These are phyloP conservation scores for Alauda arvensis DNA, from an alignment of 2,797 vertebrate species.

Conservation along the genomic window DNA sequence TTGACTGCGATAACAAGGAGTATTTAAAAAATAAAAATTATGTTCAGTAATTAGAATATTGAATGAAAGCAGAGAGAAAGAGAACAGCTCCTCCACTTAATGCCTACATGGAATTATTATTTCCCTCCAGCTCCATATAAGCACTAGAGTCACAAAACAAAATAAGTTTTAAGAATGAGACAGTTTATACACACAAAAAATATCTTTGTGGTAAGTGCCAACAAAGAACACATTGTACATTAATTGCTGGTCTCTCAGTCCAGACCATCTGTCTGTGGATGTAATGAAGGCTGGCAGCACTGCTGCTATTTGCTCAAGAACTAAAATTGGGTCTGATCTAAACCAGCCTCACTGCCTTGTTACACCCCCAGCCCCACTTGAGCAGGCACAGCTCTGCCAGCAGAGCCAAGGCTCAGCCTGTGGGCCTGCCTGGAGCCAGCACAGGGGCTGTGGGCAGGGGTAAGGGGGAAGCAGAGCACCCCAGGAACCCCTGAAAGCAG, in stretches of 20 bases:
- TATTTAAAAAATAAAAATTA: background rate
- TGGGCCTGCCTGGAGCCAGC: background rate
- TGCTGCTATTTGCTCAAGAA: constrained; percentile 63
- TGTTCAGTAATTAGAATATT: background rate
- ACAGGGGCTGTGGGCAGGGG: background rate
- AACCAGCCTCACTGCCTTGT: constrained; percentile 47
- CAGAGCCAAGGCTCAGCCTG: background rate
- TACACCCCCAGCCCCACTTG: constrained; percentile 17
- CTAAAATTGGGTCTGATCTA: constrained; percentile 67
- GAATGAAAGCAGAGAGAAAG: background rate
- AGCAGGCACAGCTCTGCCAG: background rate
- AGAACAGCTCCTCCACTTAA: background rate
- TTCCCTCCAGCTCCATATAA: constrained; percentile 3
- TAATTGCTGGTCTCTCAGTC: constrained; percentile 74
- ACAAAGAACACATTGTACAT: constrained; percentile 72
- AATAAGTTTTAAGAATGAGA: constrained; percentile 64
- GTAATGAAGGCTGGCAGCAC: constrained; percentile 71
- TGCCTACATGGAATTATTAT: background rate
- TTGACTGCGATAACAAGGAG: background rate
- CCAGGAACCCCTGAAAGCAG: background rate
- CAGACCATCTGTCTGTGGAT: constrained; percentile 74
- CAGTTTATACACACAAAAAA: constrained; percentile 55
- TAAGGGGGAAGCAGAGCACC: background rate
- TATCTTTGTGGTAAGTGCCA: constrained; percentile 67
- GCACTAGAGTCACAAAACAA: constrained; percentile 46